These are phyloP conservation scores for Vombatus ursinus DNA, from an alignment of 2,113 vertebrate genomes.

Conservation along the genomic window DNA sequence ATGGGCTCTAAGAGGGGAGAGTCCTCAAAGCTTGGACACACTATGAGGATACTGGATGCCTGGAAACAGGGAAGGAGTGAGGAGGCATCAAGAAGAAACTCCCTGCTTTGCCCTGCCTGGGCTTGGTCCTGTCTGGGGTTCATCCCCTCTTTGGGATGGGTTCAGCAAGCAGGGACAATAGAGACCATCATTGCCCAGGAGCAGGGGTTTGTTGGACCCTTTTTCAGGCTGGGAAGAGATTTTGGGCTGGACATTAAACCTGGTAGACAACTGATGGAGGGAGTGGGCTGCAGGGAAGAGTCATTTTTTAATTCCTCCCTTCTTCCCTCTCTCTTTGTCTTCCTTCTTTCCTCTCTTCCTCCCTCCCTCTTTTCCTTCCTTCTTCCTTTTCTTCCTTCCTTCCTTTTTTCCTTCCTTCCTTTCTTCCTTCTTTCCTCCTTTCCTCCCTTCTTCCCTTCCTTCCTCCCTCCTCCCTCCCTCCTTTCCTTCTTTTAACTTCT, in stretches of 20 bases:
- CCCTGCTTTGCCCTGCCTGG: background rate
- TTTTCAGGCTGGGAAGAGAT: background rate
- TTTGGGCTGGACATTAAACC: background rate
- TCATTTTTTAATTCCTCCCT: background rate
- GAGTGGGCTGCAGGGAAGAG: background rate
- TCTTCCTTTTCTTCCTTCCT: too few relatives aligned
- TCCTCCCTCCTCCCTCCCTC: too few relatives aligned
- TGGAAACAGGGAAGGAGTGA: background rate
- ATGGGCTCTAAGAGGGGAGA: background rate
- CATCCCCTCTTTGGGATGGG: background rate
- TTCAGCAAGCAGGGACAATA: background rate
- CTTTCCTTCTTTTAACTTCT: background rate
- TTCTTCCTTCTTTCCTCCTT: too few relatives aligned
- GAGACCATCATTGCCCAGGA: background rate
- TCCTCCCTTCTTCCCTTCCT: too few relatives aligned
- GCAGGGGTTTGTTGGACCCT: background rate
- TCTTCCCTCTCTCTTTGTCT: too few relatives aligned
- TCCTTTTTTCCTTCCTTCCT: too few relatives aligned
- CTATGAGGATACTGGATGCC: background rate
- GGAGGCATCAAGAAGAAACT: background rate
- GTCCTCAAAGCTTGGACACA: background rate
- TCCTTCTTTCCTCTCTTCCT: too few relatives aligned
- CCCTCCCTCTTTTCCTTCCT: too few relatives aligned
- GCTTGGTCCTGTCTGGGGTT: background rate
- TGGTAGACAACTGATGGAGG: background rate